Evolutionary conservation across 2,113 vertebrate species (phyloP).

Genomic region (Callorhinus ursinus): DNA sequence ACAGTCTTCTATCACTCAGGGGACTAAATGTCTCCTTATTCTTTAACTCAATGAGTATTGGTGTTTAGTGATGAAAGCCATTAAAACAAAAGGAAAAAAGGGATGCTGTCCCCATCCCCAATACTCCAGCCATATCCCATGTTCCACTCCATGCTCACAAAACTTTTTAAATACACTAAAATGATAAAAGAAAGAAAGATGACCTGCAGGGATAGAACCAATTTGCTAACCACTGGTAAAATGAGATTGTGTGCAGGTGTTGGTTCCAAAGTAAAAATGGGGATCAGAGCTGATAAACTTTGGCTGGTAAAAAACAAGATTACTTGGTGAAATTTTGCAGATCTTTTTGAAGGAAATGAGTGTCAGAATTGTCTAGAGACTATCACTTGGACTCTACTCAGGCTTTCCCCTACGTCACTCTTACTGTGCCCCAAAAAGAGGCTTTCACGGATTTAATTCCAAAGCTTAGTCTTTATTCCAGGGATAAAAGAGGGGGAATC

Average conservation of each 20-base stretch:
- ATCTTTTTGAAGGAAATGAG: slow-evolving; percentile 43
- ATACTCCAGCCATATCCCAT: not conserved
- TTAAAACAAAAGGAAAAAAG: not conserved
- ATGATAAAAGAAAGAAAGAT: not conserved
- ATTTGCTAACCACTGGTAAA: slow-evolving; percentile 16
- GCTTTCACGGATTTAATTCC: slow-evolving; percentile 56
- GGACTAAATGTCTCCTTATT: slow-evolving; percentile 18
- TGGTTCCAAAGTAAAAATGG: not conserved
- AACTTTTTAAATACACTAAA: slow-evolving; percentile 19
- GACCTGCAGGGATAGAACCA: not conserved
- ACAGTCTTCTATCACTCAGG: not conserved
- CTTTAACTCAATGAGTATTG: not conserved
- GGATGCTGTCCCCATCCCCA: not conserved
- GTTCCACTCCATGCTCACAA: not conserved
- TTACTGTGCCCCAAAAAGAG: slow-evolving; percentile 42
- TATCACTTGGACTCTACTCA: not conserved
- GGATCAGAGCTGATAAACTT: not conserved
- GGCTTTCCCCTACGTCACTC: slow-evolving; percentile 27
- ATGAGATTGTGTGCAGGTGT: not conserved
- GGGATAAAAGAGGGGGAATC: slow-evolving; percentile 56
- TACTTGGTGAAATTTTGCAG: slow-evolving; percentile 23
- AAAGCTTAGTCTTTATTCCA: slow-evolving; percentile 67
- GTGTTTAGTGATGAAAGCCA: slow-evolving; percentile 28
- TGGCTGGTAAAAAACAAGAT: slow-evolving; percentile 32
- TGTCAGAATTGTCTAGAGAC: slow-evolving; percentile 24